Evolutionary conservation across 2,797 vertebrate species (phyloP).

Genomic region (Aphelocoma californica): DNA sequence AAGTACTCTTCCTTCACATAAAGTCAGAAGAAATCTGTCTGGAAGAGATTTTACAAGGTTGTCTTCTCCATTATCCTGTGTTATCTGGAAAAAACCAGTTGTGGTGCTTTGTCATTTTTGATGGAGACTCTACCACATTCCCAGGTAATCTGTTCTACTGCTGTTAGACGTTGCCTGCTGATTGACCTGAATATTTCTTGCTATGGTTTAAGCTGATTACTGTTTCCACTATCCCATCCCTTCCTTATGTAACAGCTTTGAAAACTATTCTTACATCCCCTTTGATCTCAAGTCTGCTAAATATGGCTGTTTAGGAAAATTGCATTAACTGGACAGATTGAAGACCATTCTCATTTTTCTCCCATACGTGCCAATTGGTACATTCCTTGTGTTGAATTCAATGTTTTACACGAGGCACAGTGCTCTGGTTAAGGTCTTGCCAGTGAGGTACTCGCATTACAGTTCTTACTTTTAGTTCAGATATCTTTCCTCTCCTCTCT

Average conservation of each 20-base stretch:
- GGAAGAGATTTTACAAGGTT: background rate
- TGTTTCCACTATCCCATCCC: background rate
- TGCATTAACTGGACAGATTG: background rate
- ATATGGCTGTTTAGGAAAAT: background rate
- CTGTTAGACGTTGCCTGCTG: background rate
- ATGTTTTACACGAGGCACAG: background rate
- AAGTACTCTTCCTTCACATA: background rate
- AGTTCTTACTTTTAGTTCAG: background rate
- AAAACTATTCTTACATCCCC: background rate
- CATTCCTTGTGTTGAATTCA: background rate
- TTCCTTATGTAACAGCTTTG: background rate
- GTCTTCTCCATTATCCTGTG: background rate
- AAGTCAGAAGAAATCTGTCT: background rate
- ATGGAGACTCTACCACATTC: background rate
- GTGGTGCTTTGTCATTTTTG: background rate
- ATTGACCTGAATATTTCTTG: conserved; percentile 2
- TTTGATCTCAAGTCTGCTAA: conserved; percentile 24
- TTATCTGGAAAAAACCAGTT: background rate
- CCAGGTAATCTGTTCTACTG: background rate
- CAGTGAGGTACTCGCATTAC: background rate
- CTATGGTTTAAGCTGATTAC: conserved; percentile 7
- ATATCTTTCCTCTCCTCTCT: background rate
- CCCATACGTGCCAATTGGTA: background rate
- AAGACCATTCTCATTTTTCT: background rate
- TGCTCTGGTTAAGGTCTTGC: background rate